phyloP scores from a whole-genome alignment of 2,113 vertebrate genomes.

The Sardina pilchardus region DNA sequence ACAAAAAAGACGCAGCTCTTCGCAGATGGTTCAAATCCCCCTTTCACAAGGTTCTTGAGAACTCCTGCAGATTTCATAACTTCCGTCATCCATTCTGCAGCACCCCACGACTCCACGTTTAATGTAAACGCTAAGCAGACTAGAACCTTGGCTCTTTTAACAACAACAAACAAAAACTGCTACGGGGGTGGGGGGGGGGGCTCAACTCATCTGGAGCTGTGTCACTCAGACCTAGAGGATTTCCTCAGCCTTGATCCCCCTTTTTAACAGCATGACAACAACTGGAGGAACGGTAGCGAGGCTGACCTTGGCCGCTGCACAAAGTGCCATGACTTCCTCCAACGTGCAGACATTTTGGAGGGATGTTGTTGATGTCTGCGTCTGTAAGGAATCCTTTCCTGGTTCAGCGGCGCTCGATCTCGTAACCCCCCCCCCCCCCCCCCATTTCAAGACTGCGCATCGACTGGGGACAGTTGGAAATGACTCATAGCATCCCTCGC shows the following conservation, averaged over 20 bases:
- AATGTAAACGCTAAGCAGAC: neutral
- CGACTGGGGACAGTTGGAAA: constrained; percentile 72
- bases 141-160: neutral
- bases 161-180: constrained; percentile 44
- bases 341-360: constrained; percentile 56
- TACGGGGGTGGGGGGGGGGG: neutral
- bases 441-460: constrained; percentile 67
- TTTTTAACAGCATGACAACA: constrained; percentile 51
- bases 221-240: constrained; percentile 59
- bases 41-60: constrained; percentile 5
- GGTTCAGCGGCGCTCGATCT: constrained; percentile 61
- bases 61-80: constrained; percentile 13
- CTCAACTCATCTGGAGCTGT: constrained; percentile 47
- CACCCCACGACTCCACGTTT: neutral
- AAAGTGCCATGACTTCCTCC: constrained; percentile 67
- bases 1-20: neutral
- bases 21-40: constrained; percentile 3
- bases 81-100: constrained; percentile 12
- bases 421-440: constrained; percentile 68
- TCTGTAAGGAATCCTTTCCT: constrained; percentile 76
- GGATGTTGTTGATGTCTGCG: constrained; percentile 72
- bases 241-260: constrained; percentile 66
- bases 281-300: constrained; percentile 51
- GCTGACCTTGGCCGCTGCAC: constrained; percentile 65
- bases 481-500: constrained; percentile 68